phyloP scores from a whole-genome alignment of 2,113 vertebrate species.

The Aviceda subcristata region DNA sequence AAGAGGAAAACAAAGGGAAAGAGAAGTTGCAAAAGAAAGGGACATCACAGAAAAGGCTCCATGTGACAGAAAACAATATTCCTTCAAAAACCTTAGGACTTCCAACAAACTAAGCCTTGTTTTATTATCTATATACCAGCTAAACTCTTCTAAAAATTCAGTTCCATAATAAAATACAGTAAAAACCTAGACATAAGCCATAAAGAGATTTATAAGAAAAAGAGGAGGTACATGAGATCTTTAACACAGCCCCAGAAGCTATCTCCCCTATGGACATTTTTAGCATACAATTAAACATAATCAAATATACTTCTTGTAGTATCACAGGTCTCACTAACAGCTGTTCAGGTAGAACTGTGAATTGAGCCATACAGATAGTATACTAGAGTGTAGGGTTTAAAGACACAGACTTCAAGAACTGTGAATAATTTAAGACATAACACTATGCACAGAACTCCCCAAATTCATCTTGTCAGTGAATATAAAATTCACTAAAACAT shows the following conservation, averaged over 20 bases:
- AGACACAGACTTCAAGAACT: neutral
- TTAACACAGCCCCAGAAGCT: neutral
- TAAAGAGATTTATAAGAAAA: neutral
- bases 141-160: neutral
- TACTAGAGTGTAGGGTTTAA: neutral
- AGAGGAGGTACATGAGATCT: neutral
- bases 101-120: neutral
- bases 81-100: neutral
- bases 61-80: neutral
- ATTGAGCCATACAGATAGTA: neutral
- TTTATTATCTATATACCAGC: neutral
- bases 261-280: neutral
- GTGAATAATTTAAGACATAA: neutral
- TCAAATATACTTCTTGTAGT: neutral
- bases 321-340: neutral
- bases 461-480: neutral
- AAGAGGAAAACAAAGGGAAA: neutral
- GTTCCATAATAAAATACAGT: neutral
- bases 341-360: slow-evolving; percentile 2
- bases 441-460: neutral
- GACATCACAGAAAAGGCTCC: neutral
- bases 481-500: neutral
- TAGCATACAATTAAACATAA: neutral
- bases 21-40: neutral
- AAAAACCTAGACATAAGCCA: neutral